A percentile compares a stretch with the other conserved stretches of the same genome.
phyloP scores from a whole-genome alignment of 2,113 vertebrate genomes.

The Cisticola juncidis region DNA sequence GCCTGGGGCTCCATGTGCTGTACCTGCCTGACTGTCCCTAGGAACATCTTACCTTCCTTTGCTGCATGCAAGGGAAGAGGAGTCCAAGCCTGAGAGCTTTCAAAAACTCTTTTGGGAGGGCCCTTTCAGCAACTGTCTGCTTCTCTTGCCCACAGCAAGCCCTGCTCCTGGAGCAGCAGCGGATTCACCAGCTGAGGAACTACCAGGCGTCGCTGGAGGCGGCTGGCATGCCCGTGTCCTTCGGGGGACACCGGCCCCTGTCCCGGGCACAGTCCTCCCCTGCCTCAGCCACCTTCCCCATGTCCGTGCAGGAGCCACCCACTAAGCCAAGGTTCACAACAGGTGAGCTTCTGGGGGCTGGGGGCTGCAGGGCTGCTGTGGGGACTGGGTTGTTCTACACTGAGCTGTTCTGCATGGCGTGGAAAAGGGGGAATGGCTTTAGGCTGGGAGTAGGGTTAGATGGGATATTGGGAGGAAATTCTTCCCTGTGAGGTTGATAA shows the following conservation, averaged over 20 bases:
- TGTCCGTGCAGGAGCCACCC: conserved; percentile 87
- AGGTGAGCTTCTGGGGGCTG: conserved; percentile 69
- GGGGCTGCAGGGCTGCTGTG: background rate
- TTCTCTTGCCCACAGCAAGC: conserved; percentile 82
- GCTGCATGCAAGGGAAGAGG: fast-evolving
- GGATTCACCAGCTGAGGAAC: conserved; percentile 94
- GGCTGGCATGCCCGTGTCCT: conserved; percentile 83
- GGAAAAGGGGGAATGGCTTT: background rate
- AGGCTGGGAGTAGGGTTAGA: background rate
- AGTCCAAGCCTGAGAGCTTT: background rate
- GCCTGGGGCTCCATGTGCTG: background rate
- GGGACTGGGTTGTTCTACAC: fast-evolving
- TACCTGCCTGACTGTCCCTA: background rate
- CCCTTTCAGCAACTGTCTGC: background rate
- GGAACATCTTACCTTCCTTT: background rate
- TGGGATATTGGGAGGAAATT: background rate
- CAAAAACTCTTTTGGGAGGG: background rate
- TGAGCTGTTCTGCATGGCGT: background rate
- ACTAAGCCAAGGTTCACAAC: conserved; percentile 93
- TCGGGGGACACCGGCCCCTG: conserved; percentile 88
- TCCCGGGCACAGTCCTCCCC: conserved; percentile 95
- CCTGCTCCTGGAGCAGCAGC: conserved; percentile 91
- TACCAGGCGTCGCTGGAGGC: conserved; percentile 95
- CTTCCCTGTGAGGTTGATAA: background rate
- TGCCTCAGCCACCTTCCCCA: conserved; percentile 89